phyloP scores from a whole-genome alignment of 2,113 vertebrate genomes.

The Neolamprologus cancellatus region DNA sequence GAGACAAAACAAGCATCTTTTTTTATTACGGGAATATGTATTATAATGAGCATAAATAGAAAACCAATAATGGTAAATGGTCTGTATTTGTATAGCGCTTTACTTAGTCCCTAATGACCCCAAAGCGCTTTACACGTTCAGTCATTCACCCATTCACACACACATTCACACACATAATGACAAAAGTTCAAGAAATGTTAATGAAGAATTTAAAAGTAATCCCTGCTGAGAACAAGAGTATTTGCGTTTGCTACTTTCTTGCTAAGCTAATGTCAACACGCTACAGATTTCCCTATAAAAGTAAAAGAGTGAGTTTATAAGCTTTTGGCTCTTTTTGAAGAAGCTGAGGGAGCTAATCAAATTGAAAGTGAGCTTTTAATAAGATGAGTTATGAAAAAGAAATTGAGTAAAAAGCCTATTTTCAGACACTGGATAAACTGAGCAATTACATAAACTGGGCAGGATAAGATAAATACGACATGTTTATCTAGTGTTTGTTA shows the following conservation, averaged over 20 bases:
- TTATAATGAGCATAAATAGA: not conserved
- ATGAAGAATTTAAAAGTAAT: not conserved
- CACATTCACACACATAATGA: not conserved
- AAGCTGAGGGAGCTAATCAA: not conserved
- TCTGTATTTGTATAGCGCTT: not conserved
- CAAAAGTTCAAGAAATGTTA: not conserved
- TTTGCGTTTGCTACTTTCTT: not conserved
- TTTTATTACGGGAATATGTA: not conserved
- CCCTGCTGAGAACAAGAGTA: not conserved
- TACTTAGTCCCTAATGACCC: not conserved
- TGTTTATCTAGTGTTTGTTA: not conserved
- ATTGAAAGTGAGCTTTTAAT: not conserved
- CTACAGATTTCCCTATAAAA: not conserved
- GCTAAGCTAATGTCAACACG: not conserved
- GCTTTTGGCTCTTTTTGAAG: not conserved
- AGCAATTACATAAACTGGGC: not conserved
- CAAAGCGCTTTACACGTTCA: not conserved
- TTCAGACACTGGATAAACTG: not conserved
- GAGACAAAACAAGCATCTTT: not conserved
- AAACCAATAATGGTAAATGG: not conserved
- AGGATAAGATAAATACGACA: not conserved
- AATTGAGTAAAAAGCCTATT: not conserved
- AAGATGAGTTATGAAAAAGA: not conserved
- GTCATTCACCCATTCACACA: not conserved
- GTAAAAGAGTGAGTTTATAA: not conserved